Evolutionary conservation across 2,888 invertebrate genomes (phyloP).

Genomic region (Agrypnus murinus): DNA sequence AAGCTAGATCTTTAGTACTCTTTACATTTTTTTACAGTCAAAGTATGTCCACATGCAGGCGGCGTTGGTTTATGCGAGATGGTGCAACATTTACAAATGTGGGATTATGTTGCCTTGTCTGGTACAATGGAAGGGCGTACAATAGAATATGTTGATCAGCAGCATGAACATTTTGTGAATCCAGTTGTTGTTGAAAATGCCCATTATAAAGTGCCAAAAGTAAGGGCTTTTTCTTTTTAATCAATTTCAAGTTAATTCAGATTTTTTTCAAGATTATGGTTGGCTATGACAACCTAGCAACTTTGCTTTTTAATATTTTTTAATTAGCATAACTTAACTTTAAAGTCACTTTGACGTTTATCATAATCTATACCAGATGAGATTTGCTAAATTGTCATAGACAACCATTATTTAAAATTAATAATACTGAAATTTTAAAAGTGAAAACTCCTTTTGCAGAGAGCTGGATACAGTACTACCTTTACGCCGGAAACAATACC

Average conservation of each 20-base stretch:
- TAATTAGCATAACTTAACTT: too few relatives aligned
- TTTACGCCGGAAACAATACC: constrained; percentile 80
- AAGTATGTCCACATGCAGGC: constrained; percentile 96
- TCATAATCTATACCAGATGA: too few relatives aligned
- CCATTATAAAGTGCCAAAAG: constrained; percentile 84
- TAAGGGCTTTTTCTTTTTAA: too few relatives aligned
- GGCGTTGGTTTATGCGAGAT: constrained; percentile 95
- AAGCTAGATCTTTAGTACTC: constrained; percentile 10
- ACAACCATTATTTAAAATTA: too few relatives aligned
- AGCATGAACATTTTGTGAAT: constrained; percentile 89
- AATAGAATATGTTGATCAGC: constrained; percentile 92
- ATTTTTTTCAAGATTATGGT: too few relatives aligned
- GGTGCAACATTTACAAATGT: constrained; percentile 93
- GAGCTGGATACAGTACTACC: constrained; percentile 88
- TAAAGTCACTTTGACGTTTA: too few relatives aligned
- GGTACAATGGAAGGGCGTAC: constrained; percentile 82
- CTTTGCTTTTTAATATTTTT: too few relatives aligned
- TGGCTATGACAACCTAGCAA: too few relatives aligned
- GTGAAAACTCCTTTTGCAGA: too few relatives aligned
- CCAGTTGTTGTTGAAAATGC: constrained; percentile 83
- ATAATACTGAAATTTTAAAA: too few relatives aligned
- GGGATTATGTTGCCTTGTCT: constrained; percentile 87
- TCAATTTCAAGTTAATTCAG: too few relatives aligned
- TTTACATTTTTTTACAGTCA: constrained; percentile 72
- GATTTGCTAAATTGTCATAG: too few relatives aligned